Evolutionary conservation across 92 coral and sea anemone genomes (phyloP).

Genomic region (Ricordea florida): DNA sequence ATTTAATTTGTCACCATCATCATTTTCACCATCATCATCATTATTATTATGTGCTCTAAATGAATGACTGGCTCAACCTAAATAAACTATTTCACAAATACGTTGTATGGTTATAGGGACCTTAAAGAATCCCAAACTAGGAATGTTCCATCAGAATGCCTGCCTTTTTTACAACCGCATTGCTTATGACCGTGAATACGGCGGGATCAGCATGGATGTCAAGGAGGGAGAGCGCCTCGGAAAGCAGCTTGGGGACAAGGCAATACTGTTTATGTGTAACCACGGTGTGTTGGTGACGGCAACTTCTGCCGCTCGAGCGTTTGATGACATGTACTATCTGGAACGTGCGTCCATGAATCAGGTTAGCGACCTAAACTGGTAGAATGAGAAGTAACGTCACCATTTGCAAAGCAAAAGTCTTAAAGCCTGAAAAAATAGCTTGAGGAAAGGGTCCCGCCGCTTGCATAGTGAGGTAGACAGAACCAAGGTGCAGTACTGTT

Average conservation of each 20-base stretch:
- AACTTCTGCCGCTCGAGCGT: slow-evolving; percentile 37
- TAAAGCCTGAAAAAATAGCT: background rate
- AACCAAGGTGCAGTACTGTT: no score
- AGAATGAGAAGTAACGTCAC: no score
- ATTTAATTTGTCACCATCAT: background rate
- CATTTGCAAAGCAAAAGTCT: no score
- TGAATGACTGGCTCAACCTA: no score
- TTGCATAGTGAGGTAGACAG: no score
- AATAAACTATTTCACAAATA: background rate
- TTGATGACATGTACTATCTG: slow-evolving; percentile 66
- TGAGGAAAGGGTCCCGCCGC: background rate
- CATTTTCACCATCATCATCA: background rate
- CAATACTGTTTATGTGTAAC: slow-evolving; percentile 71
- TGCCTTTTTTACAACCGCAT: slow-evolving; percentile 54
- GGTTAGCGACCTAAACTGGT: no score
- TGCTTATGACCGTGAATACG: slow-evolving; percentile 69
- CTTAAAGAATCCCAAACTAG: slow-evolving; percentile 53
- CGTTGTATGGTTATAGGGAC: slow-evolving; percentile 13
- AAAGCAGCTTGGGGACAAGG: slow-evolving; percentile 56
- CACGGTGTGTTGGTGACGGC: slow-evolving; percentile 72
- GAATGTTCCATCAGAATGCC: slow-evolving; percentile 62
- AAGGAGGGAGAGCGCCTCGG: slow-evolving; percentile 71
- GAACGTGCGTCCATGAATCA: slow-evolving; percentile 73
- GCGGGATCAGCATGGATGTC: slow-evolving; percentile 47
- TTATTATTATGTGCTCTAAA: background rate